Evolutionary conservation across 92 coral and sea anemone species (phyloP).

Genomic region (Actinernus sp.): DNA sequence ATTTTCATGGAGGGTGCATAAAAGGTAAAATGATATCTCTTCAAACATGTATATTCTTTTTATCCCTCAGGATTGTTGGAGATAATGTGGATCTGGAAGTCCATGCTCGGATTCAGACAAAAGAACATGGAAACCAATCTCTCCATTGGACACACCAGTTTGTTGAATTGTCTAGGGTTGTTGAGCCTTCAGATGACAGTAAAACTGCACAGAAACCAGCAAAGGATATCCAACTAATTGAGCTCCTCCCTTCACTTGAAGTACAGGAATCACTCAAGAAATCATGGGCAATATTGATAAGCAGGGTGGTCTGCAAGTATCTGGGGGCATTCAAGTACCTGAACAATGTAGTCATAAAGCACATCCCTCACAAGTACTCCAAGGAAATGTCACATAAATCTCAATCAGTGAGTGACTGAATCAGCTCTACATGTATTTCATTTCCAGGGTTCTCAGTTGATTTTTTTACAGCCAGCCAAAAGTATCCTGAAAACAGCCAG

Average conservation of each 20-base stretch:
- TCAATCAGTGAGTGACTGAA: not conserved
- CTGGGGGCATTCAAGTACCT: constrained; percentile 1
- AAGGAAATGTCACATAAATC: constrained; percentile 1
- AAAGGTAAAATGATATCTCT: too few relatives aligned
- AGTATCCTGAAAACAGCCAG: too few relatives aligned
- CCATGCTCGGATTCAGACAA: constrained; percentile 23
- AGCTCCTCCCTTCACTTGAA: not conserved
- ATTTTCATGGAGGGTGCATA: too few relatives aligned
- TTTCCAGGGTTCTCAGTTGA: too few relatives aligned
- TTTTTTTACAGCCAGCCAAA: too few relatives aligned
- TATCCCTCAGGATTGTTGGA: constrained; percentile 12
- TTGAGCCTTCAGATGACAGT: not conserved
- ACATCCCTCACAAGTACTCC: constrained; percentile 9
- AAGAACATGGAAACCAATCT: constrained; percentile 28
- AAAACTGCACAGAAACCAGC: not conserved
- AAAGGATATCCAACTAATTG: constrained; percentile 1
- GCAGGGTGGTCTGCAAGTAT: constrained; percentile 8
- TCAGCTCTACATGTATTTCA: too few relatives aligned
- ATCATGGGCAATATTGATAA: constrained; percentile 1
- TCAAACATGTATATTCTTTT: too few relatives aligned
- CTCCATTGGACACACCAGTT: constrained; percentile 29
- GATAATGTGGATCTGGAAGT: constrained; percentile 32
- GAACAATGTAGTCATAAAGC: not conserved
- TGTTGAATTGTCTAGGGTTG: constrained; percentile 5
- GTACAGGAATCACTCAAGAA: constrained; percentile 1